A percentile compares a stretch with the other conserved stretches of the same genome.
These are phyloP conservation scores for Formica selysi DNA, from an alignment of 1,140 invertebrate genomes.

Conservation along the genomic window DNA sequence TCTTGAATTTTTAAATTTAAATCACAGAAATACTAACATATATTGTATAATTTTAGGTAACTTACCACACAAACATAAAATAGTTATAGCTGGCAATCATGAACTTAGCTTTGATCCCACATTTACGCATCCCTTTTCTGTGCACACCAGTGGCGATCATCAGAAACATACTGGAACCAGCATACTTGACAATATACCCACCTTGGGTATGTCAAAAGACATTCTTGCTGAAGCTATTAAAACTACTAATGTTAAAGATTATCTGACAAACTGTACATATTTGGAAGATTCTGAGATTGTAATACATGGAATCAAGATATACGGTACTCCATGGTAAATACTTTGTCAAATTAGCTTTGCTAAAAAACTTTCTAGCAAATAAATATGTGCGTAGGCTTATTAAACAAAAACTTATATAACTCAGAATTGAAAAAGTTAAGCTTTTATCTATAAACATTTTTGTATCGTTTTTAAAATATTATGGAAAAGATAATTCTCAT, in stretches of 20 bases:
- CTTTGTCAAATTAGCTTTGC: neutral
- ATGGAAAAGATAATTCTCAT: neutral
- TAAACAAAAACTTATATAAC: slow-evolving; percentile 31
- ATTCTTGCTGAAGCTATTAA: slow-evolving; percentile 89
- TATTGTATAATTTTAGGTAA: slow-evolving; percentile 84
- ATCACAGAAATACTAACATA: neutral
- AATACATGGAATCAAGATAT: slow-evolving; percentile 93
- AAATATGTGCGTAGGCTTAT: neutral
- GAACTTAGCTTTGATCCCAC: slow-evolving; percentile 94
- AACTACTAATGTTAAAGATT: slow-evolving; percentile 88
- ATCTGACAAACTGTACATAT: slow-evolving; percentile 93
- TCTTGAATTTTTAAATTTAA: too few relatives aligned
- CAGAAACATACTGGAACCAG: slow-evolving; percentile 85
- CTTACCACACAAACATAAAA: slow-evolving; percentile 93
- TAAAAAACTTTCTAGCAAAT: slow-evolving; percentile 5
- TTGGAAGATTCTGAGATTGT: slow-evolving; percentile 90
- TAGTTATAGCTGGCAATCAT: slow-evolving; percentile 96
- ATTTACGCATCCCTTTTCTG: slow-evolving; percentile 88
- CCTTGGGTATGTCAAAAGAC: slow-evolving; percentile 89
- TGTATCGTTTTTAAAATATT: slow-evolving; percentile 33
- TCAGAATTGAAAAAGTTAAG: neutral
- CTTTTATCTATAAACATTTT: neutral
- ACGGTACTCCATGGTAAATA: slow-evolving; percentile 94
- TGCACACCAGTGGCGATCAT: slow-evolving; percentile 79
- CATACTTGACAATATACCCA: slow-evolving; percentile 89